Evolutionary conservation across 2,113 vertebrate genomes (phyloP), one percentile per base, ranked within the genome.

Genomic region (Limanda limanda): DNA sequence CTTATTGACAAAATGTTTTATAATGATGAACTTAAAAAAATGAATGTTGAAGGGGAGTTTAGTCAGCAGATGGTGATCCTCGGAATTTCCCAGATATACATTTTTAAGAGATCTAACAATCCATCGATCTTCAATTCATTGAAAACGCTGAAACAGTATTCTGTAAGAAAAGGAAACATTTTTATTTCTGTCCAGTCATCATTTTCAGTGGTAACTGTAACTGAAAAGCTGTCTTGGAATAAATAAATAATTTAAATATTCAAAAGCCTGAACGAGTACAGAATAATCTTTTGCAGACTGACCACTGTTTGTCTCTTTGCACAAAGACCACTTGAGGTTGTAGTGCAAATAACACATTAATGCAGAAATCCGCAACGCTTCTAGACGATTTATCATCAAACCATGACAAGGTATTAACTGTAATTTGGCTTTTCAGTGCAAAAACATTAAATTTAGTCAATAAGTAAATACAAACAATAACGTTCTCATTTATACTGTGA

Each of bases 401-500:
- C 78, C 52, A 85, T 62, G 18, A 71, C 62, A 63, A 45, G 17
- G 17, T 78, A 35, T 70, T 20, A 68, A 62, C 2, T 61, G 71
- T 35, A 37, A 57, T 86, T 87, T 20, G 75, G 78, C 72, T 83
- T 82, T 84, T 84, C 83, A 84, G 82, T 88, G 83, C 79, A 85
- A 83, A 20, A 82, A 81, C 12, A 61, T 79, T 23, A 58, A 73
- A 64, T 58, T 66, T 13, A 56, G 56, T 80, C 67, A 62, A 59
- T 45, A 63, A 31, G 27, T 71, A 71, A 65, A 66, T 76, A 74
- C 51, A 56, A 78, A 68, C 24, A 57, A 60, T 72, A 20, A 58
- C 56, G 74, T 60, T 10, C 37, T 59, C 1, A 52, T 71, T 68
- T 48, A 69, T 45, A 74, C 42, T 51, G 11, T 74, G 79, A 81